Evolutionary conservation across 2,797 vertebrate genomes (phyloP).

Genomic region (Poliocrania exsul): DNA sequence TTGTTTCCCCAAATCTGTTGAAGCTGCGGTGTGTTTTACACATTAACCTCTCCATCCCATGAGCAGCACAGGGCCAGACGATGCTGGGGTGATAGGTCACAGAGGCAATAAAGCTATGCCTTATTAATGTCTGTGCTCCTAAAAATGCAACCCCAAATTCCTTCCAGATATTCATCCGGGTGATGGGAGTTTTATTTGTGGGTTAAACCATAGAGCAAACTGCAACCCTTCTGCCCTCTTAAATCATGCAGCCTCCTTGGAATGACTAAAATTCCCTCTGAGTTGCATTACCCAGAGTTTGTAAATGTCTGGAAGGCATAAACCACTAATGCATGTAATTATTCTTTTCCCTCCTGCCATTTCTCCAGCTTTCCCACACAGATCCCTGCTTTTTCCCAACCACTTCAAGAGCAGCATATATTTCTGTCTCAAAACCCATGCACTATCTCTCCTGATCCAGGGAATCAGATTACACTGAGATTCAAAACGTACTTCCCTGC

Average conservation of each 20-base stretch:
- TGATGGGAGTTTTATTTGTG: constrained; percentile 48
- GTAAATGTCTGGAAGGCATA: constrained; percentile 56
- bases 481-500: not conserved
- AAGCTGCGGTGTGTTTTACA: constrained; percentile 28
- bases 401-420: not conserved
- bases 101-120: not conserved
- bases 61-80: constrained; percentile 3
- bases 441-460: not conserved
- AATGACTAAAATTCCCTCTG: constrained; percentile 27
- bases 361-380: constrained; percentile 55
- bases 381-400: constrained; percentile 28
- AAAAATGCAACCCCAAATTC: constrained; percentile 53
- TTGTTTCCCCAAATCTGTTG: not conserved
- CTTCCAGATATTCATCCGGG: constrained; percentile 23
- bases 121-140: constrained; percentile 25
- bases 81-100: constrained; percentile 37
- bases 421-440: not conserved
- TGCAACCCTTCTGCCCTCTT: constrained; percentile 24
- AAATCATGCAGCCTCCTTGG: constrained; percentile 30
- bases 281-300: constrained; percentile 44
- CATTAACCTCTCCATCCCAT: not conserved
- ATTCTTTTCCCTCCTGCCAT: constrained; percentile 8
- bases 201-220: constrained; percentile 54
- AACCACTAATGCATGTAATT: constrained; percentile 55
- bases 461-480: constrained; percentile 18